Percentiles rank a stretch among this genome's conserved stretches.
Conservation (phyloP, 2,113 vertebrate genomes). For the Sula dactylatra region DNA sequence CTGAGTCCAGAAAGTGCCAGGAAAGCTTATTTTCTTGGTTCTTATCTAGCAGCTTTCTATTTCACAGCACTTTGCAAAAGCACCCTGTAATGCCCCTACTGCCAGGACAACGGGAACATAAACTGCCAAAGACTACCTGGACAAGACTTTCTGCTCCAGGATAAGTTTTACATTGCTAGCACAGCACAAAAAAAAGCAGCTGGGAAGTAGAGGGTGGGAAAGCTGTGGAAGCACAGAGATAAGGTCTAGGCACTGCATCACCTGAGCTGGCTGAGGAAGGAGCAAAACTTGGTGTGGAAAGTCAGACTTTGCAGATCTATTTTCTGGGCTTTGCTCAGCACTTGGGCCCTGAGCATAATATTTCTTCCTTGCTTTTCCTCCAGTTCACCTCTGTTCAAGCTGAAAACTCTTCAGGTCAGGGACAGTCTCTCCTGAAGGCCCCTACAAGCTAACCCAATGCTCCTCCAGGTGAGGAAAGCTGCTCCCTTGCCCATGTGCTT, state of each 20-base stretch:
- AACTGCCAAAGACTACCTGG: not conserved
- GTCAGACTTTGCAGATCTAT: not conserved
- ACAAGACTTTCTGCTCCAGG: not conserved
- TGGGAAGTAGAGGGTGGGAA: not conserved
- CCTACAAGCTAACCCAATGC: not conserved
- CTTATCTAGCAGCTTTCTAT: not conserved
- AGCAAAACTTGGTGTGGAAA: not conserved
- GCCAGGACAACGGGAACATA: not conserved
- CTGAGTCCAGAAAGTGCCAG: not conserved
- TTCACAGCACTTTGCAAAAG: not conserved
- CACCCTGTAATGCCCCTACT: not conserved
- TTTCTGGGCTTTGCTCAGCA: not conserved
- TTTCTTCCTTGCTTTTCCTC: not conserved
- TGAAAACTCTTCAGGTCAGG: not conserved
- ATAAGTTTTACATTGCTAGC: not conserved
- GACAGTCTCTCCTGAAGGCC: not conserved
- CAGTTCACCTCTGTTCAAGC: not conserved
- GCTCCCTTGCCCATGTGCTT: not conserved
- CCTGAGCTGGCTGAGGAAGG: not conserved
- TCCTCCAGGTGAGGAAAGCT: not conserved
- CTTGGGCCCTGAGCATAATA: not conserved
- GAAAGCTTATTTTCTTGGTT: not conserved
- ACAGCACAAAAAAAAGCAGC: not conserved
- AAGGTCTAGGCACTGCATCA: fast-evolving
- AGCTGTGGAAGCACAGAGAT: not conserved